A percentile compares a stretch with the other conserved stretches of the same genome.
Conservation (phyloP, 2,797 vertebrate species). For the Acrossocheilus wenchowensis region DNA sequence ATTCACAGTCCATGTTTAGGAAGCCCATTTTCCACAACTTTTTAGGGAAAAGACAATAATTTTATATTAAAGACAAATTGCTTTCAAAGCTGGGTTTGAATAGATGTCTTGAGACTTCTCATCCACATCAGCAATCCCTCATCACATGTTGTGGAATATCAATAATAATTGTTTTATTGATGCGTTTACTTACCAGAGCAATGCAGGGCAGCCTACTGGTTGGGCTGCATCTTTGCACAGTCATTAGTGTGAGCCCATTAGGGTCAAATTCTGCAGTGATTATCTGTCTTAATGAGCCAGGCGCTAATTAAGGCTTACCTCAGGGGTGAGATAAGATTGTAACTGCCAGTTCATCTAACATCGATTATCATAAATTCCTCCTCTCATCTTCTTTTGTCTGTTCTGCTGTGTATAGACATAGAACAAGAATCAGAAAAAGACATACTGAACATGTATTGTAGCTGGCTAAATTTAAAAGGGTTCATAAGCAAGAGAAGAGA, state of each 20-base stretch:
- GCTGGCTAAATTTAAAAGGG: conserved; percentile 46
- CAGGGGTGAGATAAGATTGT: conserved; percentile 46
- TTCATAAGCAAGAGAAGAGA: neutral
- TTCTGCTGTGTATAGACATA: neutral
- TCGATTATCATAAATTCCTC: conserved; percentile 64
- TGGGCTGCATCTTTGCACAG: conserved; percentile 10
- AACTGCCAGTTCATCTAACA: conserved; percentile 49
- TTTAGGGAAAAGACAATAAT: neutral
- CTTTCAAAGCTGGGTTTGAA: neutral
- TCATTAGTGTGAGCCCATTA: conserved; percentile 21
- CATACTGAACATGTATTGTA: conserved; percentile 25
- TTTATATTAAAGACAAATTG: conserved; percentile 21
- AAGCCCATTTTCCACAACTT: neutral
- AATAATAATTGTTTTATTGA: conserved; percentile 32
- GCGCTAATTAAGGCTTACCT: conserved; percentile 52
- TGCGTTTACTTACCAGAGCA: neutral
- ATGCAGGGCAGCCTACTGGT: neutral
- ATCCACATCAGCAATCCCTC: neutral
- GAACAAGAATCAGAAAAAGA: neutral
- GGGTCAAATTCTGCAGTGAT: conserved; percentile 45
- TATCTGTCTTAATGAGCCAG: conserved; percentile 48
- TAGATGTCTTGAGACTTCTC: neutral
- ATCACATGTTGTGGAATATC: conserved; percentile 16
- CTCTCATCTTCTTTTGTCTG: conserved; percentile 41
- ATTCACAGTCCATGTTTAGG: neutral